Percentiles rank a stretch among this genome's conserved stretches.
Conservation (phyloP, 2,797 vertebrate species). For the Tragelaphus eurycerus region DNA sequence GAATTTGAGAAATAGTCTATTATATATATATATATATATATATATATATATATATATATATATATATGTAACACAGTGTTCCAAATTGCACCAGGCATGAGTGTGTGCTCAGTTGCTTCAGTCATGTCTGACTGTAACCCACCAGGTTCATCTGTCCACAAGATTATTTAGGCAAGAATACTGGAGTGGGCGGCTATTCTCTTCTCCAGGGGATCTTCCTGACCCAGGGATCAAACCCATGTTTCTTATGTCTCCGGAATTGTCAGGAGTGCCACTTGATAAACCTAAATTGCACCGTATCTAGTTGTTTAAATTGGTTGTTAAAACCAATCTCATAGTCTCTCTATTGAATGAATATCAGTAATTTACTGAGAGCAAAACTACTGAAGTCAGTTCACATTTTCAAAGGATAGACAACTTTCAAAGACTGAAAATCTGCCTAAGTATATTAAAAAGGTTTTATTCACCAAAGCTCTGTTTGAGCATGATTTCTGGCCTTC, state of each 20-base stretch:
- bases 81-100: background rate
- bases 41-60: background rate
- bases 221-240: fast-evolving
- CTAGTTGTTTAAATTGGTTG: background rate
- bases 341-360: background rate
- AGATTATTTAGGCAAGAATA: background rate
- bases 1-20: background rate
- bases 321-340: background rate
- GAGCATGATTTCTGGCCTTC: background rate
- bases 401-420: background rate
- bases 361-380: background rate
- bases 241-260: background rate
- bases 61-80: background rate
- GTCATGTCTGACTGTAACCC: background rate
- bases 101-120: background rate
- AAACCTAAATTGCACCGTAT: background rate
- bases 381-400: background rate
- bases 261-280: background rate
- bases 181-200: background rate
- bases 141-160: background rate
- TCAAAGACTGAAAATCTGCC: background rate
- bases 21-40: no score
- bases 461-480: background rate
- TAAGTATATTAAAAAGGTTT: background rate
- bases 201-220: background rate